Evolutionary conservation across 2,888 invertebrate species (phyloP).

Genomic region (Tenthredo mesomela): DNA sequence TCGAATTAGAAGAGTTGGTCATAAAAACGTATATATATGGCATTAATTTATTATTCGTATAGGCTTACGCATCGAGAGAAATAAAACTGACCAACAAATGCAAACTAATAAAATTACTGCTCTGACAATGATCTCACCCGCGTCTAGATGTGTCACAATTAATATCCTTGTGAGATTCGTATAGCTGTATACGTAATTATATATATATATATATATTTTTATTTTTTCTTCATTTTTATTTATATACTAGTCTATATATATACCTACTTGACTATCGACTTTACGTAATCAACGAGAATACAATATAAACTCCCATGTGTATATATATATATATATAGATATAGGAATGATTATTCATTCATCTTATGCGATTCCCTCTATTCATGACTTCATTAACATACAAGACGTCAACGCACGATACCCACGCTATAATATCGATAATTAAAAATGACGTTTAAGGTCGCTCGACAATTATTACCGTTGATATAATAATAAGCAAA

Average conservation of each 20-base stretch:
- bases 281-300: conserved; percentile 28
- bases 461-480: neutral
- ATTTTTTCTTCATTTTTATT: neutral
- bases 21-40: neutral
- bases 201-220: no score
- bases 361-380: neutral
- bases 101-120: neutral
- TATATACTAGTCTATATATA: neutral
- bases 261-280: neutral
- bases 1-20: neutral
- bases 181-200: neutral
- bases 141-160: neutral
- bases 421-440: neutral
- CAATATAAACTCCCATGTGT: conserved; percentile 17
- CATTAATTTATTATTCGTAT: neutral
- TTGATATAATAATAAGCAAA: no score
- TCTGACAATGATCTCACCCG: conserved; percentile 3
- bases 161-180: neutral
- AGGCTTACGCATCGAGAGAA: conserved; percentile 28
- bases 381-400: neutral
- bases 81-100: conserved; percentile 22
- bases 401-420: conserved; percentile 2
- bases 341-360: conserved; percentile 4
- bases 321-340: neutral
- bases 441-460: neutral